Evolutionary conservation across 2,797 vertebrate genomes (phyloP), one percentile per base, ranked within the genome.

Genomic region (Threskiornis aethiopicus): DNA sequence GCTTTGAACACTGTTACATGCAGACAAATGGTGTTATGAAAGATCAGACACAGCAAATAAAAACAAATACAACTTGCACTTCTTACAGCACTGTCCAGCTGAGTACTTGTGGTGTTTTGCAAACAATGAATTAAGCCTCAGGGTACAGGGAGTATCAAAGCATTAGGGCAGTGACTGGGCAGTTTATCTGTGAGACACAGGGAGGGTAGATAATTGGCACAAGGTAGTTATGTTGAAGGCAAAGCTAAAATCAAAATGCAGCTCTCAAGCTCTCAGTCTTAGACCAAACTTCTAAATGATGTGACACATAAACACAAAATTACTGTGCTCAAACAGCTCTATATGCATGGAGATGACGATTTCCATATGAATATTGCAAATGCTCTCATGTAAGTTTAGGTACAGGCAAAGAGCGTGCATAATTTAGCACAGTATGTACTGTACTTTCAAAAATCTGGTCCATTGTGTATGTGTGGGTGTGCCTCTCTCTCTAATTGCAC

Each of bases 341-440:
- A 79, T 66, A 93, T 88, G 94, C 93, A 90, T 55, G 39, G 89
- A 91, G 91, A 96, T 90, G 85, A 94, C 39, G 42, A 97, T 95
- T 97, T 97, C 94, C 94, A 97, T 96, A 96, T 95, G 96, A 95
- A 97, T 97, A 93, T 95, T 95, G 96, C 93, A 95, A 97, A 95
- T 79, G 89, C 96, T 95, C 85, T 86, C 94, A 90, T 96, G 87
- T 91, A 96, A 96, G 96, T 93, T 96, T 95, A 97, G 96, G 96
- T 97, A 88, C 89, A 95, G 96, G 95, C 96, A 93, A 95, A 96
- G 61, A 95, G 87, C 10, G 47, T 96, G 93, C 91, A 95, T 95
- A 95, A 97, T 96, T 94, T 91, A 94, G 94, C 95, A 97, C 95
- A 96, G 87, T 92, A 96, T 96, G 95, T 97, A 93, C 96, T 94